These are phyloP conservation scores for Nycticryphes semicollaris DNA, from an alignment of 2,113 vertebrate species.

Conservation along the genomic window DNA sequence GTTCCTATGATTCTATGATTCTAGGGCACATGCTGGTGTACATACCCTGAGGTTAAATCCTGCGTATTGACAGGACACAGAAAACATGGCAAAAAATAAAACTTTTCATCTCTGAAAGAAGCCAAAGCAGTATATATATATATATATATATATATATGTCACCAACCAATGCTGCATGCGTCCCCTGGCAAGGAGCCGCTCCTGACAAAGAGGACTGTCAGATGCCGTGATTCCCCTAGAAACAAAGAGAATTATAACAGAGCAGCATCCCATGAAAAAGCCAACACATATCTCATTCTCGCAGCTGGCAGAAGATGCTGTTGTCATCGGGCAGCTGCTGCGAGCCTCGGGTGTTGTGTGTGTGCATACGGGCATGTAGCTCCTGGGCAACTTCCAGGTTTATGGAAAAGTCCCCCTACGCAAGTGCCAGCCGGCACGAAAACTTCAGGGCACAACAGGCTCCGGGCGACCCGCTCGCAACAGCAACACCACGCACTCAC, in stretches of 20 bases:
- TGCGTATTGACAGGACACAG: accelerated
- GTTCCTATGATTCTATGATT: no score
- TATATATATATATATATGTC: no score
- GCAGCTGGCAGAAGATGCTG: background rate
- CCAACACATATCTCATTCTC: background rate
- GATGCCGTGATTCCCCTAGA: background rate
- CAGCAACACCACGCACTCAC: accelerated
- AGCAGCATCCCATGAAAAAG: background rate
- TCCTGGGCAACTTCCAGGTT: background rate
- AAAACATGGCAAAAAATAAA: background rate
- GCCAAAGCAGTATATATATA: accelerated
- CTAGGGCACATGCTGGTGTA: background rate
- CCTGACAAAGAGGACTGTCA: background rate
- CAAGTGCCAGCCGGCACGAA: background rate
- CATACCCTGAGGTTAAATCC: background rate
- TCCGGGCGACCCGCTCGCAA: background rate
- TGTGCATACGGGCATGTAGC: background rate
- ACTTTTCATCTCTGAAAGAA: background rate
- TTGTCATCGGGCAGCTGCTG: conserved; percentile 1
- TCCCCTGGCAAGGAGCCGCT: background rate
- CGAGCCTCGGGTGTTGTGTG: accelerated
- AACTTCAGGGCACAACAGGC: background rate
- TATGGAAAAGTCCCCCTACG: accelerated
- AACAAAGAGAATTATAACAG: background rate
- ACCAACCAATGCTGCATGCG: accelerated